Base-by-base conservation (phyloP, 1,140 invertebrate genomes). In the Saccostrea echinata region DNA sequence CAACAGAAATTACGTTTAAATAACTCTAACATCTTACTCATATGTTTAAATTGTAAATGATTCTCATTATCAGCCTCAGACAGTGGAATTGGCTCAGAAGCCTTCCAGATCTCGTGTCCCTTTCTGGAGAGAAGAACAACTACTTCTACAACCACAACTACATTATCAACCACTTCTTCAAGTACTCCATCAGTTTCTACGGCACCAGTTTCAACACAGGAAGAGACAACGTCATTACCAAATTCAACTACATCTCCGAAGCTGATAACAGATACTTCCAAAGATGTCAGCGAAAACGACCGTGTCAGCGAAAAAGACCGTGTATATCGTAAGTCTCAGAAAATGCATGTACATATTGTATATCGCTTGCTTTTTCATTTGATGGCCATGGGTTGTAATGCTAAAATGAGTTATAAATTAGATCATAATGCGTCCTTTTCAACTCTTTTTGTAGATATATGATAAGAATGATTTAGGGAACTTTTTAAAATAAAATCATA, bases 101-200 rank as follows among this genome's bases (percentile, higher is more conserved):
- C 68, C 30, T 71, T 71, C 68, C 68, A 71, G 68, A 71, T 71
- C 24, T 30, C 30, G 1, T 71, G 68, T 71, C 68, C 68, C 11
- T 13, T 27, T 35, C 0, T 71, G 9, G 68, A 71, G 27, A 71
- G 68, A 71, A 27, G 11, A 8, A 71, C 68, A 4, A 71, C 68
- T 6, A 71, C 68, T 27, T 30, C 68, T 71, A 71, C 68, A 9
- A 71, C 24, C 68, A 30, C 68, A 13, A 71, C 30, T 33, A 71
- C 68, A 11, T 71, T 24, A 71, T 71, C 68, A 2, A 18, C 68
- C 68, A 30, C 68, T 12, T 71, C 24, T 1, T 24, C 68, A 3
- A 30, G 13, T 30, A 27, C 68, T 4, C 1, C 27, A 2, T 71
- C 55, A 57, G 55, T 18, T 18, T 12, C 55, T 71, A 71, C n/a